Base-by-base conservation (phyloP, 2,797 vertebrate genomes). In the Borostomias antarcticus region DNA sequence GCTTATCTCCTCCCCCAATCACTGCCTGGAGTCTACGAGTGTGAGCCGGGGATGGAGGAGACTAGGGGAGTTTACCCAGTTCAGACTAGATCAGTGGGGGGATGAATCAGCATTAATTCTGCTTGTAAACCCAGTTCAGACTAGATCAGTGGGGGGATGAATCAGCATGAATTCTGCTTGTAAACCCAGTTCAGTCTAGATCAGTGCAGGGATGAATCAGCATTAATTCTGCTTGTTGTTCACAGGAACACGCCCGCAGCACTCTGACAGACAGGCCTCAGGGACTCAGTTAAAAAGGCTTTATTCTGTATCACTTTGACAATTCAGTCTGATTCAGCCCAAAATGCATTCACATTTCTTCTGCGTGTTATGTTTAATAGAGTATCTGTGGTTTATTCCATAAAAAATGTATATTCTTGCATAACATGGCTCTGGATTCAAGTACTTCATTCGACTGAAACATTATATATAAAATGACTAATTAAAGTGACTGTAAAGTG, bases 161-260 rank as follows among this genome's bases (percentile, higher is more conserved):
- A n/a, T n/a, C n/a, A n/a, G n/a, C n/a, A n/a, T n/a, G n/a, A n/a
- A n/a, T n/a, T n/a, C n/a, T n/a, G n/a, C n/a, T n/a, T n/a, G n/a
- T n/a, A n/a, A n/a, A n/a, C n/a, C n/a, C n/a, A n/a, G n/a, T n/a
- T n/a, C n/a, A n/a, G n/a, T n/a, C n/a, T n/a, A n/a, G n/a, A n/a
- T n/a, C 19, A 63, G 6, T 19, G 7, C n/a, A 21, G 30, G 13
- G 32, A 66, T 19, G 53, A 33, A 32, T 53, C 48, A 35, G 35
- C 32, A 64, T 37, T 28, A 17, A 19, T n/a, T 26, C 28, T 62
- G 47, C 61, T 63, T 63, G 8, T 28, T 64, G n/a, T 47, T 37
- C 21, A 37, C 3, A 30, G 43, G 48, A 13, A 40, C 33, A 40
- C n/a, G 26, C 25, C 21, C 25, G 40, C 10, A 8, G 35, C 6